phyloP scores from a whole-genome alignment of 2,113 vertebrate species.

The Chaetorhynchus papuensis region DNA sequence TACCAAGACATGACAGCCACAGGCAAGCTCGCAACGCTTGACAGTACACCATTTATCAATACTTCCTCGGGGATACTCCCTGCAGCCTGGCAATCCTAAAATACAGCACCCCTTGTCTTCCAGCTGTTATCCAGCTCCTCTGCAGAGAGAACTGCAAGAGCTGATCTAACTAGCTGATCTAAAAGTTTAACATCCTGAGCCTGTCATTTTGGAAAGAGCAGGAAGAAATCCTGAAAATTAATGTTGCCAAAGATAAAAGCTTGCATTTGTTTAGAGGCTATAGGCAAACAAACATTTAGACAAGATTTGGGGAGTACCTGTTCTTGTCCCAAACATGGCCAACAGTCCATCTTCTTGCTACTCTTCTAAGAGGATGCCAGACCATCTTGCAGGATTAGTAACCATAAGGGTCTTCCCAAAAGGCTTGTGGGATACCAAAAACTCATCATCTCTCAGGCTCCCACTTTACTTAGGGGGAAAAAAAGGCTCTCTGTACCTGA shows the following conservation, averaged over 20 bases:
- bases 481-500: neutral
- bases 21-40: neutral
- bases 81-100: neutral
- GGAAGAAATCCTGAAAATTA: neutral
- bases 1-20: neutral
- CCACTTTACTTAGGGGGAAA: neutral
- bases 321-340: neutral
- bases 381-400: neutral
- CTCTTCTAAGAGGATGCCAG: neutral
- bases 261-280: neutral
- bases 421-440: neutral
- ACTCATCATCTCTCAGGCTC: rapidly evolving
- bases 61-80: neutral
- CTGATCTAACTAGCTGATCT: neutral
- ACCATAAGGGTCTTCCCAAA: neutral
- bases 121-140: neutral
- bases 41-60: neutral
- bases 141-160: neutral
- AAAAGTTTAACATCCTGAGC: neutral
- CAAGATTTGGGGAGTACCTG: neutral
- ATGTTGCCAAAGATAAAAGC: neutral
- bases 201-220: neutral
- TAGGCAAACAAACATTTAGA: neutral
- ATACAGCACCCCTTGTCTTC: neutral
- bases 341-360: neutral